Evolutionary conservation across 2,888 invertebrate species (phyloP).

Genomic region (Pelosia muscerda): DNA sequence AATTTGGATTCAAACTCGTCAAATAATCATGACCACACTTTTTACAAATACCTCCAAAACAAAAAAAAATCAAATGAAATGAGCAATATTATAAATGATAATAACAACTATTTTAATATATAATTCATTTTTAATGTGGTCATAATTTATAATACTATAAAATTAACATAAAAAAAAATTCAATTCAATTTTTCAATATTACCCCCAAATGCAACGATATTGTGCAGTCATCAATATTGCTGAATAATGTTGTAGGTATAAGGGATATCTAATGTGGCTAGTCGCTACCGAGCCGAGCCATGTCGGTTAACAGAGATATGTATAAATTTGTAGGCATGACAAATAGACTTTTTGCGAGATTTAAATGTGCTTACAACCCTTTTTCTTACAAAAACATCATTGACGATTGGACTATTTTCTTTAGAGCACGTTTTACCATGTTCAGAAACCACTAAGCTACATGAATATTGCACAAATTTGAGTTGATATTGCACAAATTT

Average conservation of each 20-base stretch:
- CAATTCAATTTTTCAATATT: no score
- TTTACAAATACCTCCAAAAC: not conserved
- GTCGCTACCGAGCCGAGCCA: not conserved
- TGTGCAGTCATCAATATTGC: not conserved
- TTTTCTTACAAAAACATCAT: not conserved
- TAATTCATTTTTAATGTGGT: conserved; percentile 2
- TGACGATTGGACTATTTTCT: not conserved
- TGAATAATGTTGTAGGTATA: not conserved
- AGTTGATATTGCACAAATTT: no score
- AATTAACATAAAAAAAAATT: not conserved
- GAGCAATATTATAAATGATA: conserved; percentile 10
- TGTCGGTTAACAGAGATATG: conserved; percentile 7
- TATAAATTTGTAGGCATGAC: not conserved
- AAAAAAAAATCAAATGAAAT: not conserved
- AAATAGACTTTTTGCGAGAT: not conserved
- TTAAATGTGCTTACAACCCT: not conserved
- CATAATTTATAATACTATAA: not conserved
- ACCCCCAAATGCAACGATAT: no score
- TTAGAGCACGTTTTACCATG: no score
- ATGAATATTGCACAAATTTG: not conserved
- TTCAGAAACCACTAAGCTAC: not conserved
- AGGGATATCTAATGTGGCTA: not conserved
- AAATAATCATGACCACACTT: conserved; percentile 24
- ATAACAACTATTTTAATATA: conserved; percentile 1
- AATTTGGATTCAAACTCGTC: conserved; percentile 31